Base-by-base conservation (phyloP, 1,140 invertebrate genomes). In the Drosophila pseudoananassae region DNA sequence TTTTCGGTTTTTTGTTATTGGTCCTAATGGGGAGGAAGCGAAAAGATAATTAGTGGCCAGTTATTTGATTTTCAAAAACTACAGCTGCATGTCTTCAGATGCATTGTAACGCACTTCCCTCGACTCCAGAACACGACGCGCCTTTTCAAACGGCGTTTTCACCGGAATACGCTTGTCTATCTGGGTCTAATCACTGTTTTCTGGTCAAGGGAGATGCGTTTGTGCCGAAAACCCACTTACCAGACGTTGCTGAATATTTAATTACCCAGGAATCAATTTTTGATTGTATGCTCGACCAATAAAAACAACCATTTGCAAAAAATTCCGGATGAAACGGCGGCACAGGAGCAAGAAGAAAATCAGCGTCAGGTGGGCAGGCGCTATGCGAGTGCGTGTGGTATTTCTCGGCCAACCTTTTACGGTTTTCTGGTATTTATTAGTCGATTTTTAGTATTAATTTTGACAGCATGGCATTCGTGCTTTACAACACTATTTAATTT, bases 211-310 rank as follows among this genome's bases (percentile, higher is more conserved):
- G 60, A 68, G 57, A 17, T 59, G 70, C 56, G 60, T 65, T 72
- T 79, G 31, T 17, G 9, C 20, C 10, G 17, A 10, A 49, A 43
- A 66, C 25, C 51, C 15, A 83, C 80, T 83, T 58, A 83, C 80
- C 80, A 84, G 57, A 53, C 46, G 54, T 38, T 59, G 45, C 50
- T 72, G 75, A 83, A 79, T 83, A 79, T 84, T 76, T 71, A 71
- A 84, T 72, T 79, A 76, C 50, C 63, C 54, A n/a, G 20, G 43
- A 84, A 83, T 84, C 52, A 83, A 84, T 79, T 84, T 84, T 83
- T 83, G 76, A 84, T 84, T 84, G 60, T 79, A 83, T 83, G 84
- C 84, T 83, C 76, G 70, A 76, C 73, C 55, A 76, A 72, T 66
- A 77, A 77, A 81, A 54, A 69, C 66, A 38, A 77, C 23, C 33